Evolutionary conservation across 2,113 vertebrate species (phyloP).

Genomic region (Dicentrarchus labrax): DNA sequence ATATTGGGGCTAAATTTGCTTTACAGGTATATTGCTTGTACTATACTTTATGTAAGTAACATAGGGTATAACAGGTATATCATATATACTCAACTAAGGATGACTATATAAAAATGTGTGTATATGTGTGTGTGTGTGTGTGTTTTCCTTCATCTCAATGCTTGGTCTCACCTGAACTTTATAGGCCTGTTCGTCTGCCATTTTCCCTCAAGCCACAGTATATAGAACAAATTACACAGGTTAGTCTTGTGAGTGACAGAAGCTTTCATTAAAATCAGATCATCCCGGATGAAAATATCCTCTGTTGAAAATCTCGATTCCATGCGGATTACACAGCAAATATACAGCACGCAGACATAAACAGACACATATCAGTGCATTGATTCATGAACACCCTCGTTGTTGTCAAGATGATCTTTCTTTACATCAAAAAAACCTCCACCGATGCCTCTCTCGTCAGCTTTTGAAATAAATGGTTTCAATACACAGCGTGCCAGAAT

Average conservation of each 20-base stretch:
- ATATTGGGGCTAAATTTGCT: neutral
- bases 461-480: constrained; percentile 57
- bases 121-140: constrained; percentile 20
- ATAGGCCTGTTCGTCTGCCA: constrained; percentile 68
- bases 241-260: constrained; percentile 79
- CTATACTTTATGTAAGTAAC: neutral
- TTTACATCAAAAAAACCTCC: constrained; percentile 56
- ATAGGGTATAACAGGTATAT: neutral
- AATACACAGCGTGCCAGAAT: constrained; percentile 48
- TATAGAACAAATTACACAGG: constrained; percentile 75
- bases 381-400: constrained; percentile 69
- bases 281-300: constrained; percentile 81
- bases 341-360: constrained; percentile 74
- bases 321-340: constrained; percentile 78
- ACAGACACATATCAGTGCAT: constrained; percentile 64
- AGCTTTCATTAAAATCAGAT: constrained; percentile 84
- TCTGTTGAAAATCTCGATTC: constrained; percentile 78
- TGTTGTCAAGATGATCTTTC: constrained; percentile 72
- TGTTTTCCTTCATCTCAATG: constrained; percentile 39
- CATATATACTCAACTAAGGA: neutral
- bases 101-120: neutral
- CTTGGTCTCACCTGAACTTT: constrained; percentile 73
- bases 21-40: constrained; percentile 6
- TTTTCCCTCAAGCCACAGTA: constrained; percentile 72
- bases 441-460: constrained; percentile 40